Conservation (phyloP, 2,888 invertebrate species). For the Callosobruchus maculatus region DNA sequence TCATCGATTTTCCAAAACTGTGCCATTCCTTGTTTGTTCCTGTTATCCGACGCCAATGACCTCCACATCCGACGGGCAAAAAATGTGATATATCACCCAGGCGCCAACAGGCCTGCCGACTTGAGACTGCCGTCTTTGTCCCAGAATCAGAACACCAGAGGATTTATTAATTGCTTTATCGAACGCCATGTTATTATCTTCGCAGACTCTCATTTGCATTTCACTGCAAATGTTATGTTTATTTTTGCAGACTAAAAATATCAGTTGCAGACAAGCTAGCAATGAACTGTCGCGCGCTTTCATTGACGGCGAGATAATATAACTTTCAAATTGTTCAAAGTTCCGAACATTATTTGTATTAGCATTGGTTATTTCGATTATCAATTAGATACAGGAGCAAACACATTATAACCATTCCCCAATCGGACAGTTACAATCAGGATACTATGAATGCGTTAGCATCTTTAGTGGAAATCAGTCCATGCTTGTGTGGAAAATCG, state of each 20-base stretch:
- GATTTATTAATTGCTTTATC: not conserved
- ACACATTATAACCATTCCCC: too few species aligned
- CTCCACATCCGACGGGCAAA: not conserved
- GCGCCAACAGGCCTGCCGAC: not conserved
- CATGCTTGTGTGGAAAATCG: too few species aligned
- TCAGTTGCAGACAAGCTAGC: not conserved
- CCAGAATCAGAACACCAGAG: not conserved
- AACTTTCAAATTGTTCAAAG: not conserved
- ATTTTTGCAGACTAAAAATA: not conserved
- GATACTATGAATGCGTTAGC: too few species aligned
- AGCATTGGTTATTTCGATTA: too few species aligned
- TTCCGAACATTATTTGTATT: too few species aligned
- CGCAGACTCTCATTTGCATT: not conserved
- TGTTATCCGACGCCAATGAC: not conserved
- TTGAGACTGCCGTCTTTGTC: not conserved
- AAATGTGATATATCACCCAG: not conserved
- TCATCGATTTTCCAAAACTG: too few species aligned
- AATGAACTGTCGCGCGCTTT: not conserved
- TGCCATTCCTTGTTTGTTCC: not conserved
- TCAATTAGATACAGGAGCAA: too few species aligned
- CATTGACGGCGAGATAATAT: not conserved
- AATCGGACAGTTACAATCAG: too few species aligned
- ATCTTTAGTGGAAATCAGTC: too few species aligned
- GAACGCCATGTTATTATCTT: not conserved
- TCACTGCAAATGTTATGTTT: not conserved